Evolutionary conservation across 2,888 invertebrate genomes (phyloP).

Genomic region (Elmis aenea): DNA sequence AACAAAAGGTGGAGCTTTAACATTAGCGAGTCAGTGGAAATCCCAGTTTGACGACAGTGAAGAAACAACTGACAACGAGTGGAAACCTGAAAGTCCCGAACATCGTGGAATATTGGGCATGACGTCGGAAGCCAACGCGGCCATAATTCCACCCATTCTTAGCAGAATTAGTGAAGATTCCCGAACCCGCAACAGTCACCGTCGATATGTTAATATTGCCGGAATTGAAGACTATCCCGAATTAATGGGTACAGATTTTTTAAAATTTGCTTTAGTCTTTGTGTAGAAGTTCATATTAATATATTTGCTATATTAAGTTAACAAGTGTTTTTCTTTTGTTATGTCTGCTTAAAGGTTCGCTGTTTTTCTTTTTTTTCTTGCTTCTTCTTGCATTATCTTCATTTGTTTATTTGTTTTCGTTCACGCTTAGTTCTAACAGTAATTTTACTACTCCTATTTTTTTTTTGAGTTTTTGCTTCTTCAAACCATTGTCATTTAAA

Average conservation of each 20-base stretch:
- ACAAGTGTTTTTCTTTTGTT: too few species aligned
- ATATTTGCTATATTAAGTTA: too few species aligned
- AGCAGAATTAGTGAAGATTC: slow-evolving; percentile 54
- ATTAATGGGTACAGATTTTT: slow-evolving; percentile 51
- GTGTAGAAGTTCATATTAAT: too few species aligned
- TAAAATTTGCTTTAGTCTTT: too few species aligned
- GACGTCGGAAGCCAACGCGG: slow-evolving; percentile 37
- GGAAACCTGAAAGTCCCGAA: slow-evolving; percentile 78
- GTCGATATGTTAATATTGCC: slow-evolving; percentile 68
- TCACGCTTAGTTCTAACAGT: too few species aligned
- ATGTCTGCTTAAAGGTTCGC: too few species aligned
- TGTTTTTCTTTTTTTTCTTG: too few species aligned
- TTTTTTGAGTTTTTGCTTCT: too few species aligned
- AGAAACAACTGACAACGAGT: slow-evolving; percentile 90
- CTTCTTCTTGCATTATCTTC: too few species aligned
- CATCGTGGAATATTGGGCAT: slow-evolving; percentile 41
- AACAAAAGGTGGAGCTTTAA: slow-evolving; percentile 82
- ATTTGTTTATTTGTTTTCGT: too few species aligned
- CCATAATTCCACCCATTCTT: slow-evolving; percentile 34
- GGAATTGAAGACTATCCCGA: slow-evolving; percentile 75
- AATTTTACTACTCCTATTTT: too few species aligned
- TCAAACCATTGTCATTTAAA: too few species aligned
- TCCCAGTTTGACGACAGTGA: slow-evolving; percentile 95
- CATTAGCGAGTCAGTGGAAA: slow-evolving; percentile 91
- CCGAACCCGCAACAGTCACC: slow-evolving; percentile 41